A percentile compares a stretch with the other conserved stretches of the same genome.
phyloP scores from a whole-genome alignment of 2,113 vertebrate species.

The Crotalus viridis region DNA sequence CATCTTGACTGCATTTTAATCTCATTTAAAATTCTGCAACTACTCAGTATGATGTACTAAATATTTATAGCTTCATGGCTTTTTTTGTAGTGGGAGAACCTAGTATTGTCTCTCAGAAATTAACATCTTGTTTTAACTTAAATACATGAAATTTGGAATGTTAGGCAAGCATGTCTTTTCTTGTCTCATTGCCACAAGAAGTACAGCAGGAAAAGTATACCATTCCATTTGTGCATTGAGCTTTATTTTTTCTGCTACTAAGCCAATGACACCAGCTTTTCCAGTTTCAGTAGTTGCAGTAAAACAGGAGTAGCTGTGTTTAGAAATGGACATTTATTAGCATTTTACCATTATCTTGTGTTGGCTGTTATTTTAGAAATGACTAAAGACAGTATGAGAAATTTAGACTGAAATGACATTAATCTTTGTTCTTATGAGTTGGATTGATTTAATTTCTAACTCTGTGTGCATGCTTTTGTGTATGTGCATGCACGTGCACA shows the following conservation, averaged over 20 bases:
- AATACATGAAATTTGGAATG: not conserved
- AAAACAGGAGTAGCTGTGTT: not conserved
- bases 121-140: not conserved
- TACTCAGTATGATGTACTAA: not conserved
- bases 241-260: constrained; percentile 1
- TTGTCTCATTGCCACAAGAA: not conserved
- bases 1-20: not conserved
- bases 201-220: not conserved
- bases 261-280: not conserved
- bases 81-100: not conserved
- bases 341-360: not conserved
- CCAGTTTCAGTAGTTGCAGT: not conserved
- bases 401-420: not conserved
- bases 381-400: not conserved
- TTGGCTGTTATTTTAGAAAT: not conserved
- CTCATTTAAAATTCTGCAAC: not conserved
- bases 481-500: too few relatives aligned
- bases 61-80: not conserved
- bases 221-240: not conserved
- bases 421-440: not conserved
- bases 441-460: not conserved
- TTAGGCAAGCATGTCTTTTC: not conserved
- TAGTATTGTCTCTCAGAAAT: not conserved
- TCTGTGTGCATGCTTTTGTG: not conserved
- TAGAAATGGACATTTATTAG: not conserved